These are phyloP conservation scores for Cercocebus atys DNA, from an alignment of 2,113 vertebrate genomes.

Conservation along the genomic window DNA sequence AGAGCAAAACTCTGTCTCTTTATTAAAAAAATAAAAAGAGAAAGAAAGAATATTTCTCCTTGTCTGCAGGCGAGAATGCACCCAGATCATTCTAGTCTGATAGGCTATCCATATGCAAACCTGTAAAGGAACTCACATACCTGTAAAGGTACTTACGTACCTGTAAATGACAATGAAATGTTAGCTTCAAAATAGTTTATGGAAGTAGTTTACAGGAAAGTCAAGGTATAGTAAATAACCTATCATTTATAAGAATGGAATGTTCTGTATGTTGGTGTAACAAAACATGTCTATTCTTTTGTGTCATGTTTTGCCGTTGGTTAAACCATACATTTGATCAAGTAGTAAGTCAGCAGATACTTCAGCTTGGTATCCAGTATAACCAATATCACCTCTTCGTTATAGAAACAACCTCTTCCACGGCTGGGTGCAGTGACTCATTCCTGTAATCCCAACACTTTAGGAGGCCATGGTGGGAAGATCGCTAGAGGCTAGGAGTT, in stretches of 20 bases:
- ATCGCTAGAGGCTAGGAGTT: too few relatives aligned
- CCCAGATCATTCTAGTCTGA: not conserved
- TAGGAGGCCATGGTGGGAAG: too few relatives aligned
- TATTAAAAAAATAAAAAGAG: too few relatives aligned
- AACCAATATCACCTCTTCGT: not conserved
- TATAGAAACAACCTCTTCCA: too few relatives aligned
- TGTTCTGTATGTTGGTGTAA: slow-evolving; percentile 61
- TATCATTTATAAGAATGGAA: slow-evolving; percentile 60
- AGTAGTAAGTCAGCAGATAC: slow-evolving; percentile 60
- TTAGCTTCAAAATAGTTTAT: slow-evolving; percentile 39
- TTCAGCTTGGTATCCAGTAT: not conserved
- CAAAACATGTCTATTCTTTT: slow-evolving; percentile 53
- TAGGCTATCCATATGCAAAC: not conserved
- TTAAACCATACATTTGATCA: slow-evolving; percentile 54
- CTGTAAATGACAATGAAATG: slow-evolving; percentile 43
- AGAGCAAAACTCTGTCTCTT: too few relatives aligned
- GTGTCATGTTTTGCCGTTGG: slow-evolving; percentile 47
- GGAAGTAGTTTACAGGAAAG: slow-evolving; percentile 55
- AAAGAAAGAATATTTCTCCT: not conserved
- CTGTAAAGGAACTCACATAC: slow-evolving; percentile 18
- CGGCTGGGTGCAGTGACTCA: too few relatives aligned
- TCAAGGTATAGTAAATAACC: slow-evolving; percentile 17
- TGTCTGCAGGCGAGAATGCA: not conserved
- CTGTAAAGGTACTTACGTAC: slow-evolving; percentile 26
- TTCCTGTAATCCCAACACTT: too few relatives aligned